These are phyloP conservation scores for Lonchura striata DNA, from an alignment of 2,113 vertebrate species.

Conservation along the genomic window DNA sequence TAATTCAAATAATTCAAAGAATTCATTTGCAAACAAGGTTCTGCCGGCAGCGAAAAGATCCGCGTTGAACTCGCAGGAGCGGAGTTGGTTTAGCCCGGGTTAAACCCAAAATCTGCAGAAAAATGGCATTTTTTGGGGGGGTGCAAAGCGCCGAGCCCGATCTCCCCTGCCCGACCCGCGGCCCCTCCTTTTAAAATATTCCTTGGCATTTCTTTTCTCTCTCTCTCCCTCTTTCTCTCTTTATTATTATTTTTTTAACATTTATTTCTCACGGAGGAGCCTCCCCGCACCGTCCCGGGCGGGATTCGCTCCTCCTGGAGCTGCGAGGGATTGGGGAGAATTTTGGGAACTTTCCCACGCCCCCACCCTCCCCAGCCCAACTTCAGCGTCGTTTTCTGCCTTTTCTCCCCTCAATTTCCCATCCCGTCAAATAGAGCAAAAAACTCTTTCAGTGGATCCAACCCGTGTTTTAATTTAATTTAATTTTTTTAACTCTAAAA, in stretches of 20 bases:
- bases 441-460: neutral
- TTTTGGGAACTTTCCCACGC: neutral
- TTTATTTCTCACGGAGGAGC: neutral
- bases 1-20: neutral
- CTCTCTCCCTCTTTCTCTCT: accelerated
- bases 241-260: accelerated
- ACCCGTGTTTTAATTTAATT: neutral
- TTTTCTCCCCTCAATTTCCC: neutral
- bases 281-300: neutral
- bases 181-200: neutral
- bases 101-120: neutral
- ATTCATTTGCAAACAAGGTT: neutral
- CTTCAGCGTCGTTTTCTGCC: neutral
- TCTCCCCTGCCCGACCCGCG: neutral
- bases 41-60: neutral
- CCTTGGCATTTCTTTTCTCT: neutral
- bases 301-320: neutral
- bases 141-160: neutral
- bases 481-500: neutral
- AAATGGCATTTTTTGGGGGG: neutral
- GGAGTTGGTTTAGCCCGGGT: neutral
- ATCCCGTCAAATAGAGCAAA: neutral
- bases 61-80: neutral
- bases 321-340: neutral
- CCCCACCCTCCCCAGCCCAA: neutral